Evolutionary conservation across 2,888 invertebrate genomes (phyloP).

Genomic region (Chaetoderma sp.): DNA sequence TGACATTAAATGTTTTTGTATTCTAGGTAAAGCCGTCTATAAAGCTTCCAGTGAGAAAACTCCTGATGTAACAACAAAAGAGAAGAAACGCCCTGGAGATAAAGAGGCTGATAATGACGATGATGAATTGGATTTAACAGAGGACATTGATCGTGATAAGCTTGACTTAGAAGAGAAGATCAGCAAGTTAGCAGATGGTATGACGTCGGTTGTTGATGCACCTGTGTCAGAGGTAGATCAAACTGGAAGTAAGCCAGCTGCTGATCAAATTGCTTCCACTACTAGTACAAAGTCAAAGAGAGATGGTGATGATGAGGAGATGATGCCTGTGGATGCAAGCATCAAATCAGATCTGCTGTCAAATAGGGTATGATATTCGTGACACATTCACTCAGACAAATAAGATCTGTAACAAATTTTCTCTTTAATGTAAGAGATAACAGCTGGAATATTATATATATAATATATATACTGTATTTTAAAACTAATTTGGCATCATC

Average conservation of each 20-base stretch:
- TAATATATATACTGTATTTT: no score
- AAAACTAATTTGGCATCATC: no score
- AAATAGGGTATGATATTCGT: neutral
- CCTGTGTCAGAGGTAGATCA: no score
- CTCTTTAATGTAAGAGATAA: neutral
- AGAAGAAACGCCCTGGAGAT: neutral
- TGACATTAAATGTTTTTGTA: no score
- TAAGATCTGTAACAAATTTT: neutral
- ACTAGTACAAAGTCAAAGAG: slow-evolving; percentile 12
- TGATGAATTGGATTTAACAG: slow-evolving; percentile 26
- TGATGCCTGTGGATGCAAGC: slow-evolving; percentile 6
- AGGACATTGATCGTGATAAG: slow-evolving; percentile 1
- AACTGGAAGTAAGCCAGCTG: neutral
- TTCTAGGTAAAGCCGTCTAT: no score
- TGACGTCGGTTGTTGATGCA: no score
- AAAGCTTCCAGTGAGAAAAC: no score
- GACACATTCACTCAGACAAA: neutral
- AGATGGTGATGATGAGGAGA: slow-evolving; percentile 20
- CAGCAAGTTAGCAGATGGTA: neutral
- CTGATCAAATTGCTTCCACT: neutral
- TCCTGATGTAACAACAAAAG: no score
- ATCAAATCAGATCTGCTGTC: neutral
- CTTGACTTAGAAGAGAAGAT: neutral
- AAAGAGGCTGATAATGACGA: slow-evolving; percentile 13
- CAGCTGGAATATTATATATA: neutral